These are phyloP conservation scores for Ommatoiulus sabulosus DNA, from an alignment of 2,888 invertebrate species.

Conservation along the genomic window DNA sequence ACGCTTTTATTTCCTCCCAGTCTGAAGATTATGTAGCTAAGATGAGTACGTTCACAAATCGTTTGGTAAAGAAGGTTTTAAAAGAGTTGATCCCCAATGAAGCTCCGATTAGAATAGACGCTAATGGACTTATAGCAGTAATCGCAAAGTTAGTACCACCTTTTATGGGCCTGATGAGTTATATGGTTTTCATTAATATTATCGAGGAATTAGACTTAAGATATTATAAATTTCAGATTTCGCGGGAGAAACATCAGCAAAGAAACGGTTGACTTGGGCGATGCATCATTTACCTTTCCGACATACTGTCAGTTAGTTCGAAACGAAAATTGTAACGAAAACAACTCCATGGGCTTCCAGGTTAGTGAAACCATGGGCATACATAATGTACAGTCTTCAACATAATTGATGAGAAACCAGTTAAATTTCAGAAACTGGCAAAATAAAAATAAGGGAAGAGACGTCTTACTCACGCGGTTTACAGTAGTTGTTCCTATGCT, in stretches of 20 bases:
- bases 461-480: no score
- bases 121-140: conserved; percentile 45
- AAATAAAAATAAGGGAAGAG: no score
- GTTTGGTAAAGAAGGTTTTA: conserved; percentile 32
- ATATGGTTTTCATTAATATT: not conserved
- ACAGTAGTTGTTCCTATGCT: no score
- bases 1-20: not conserved
- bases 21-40: not conserved
- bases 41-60: not conserved
- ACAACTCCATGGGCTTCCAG: conserved; percentile 10
- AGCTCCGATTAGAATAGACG: conserved; percentile 38
- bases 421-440: no score
- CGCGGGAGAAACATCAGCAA: conserved; percentile 47
- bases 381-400: no score
- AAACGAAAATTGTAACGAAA: conserved; percentile 32
- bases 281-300: conserved; percentile 52
- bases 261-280: conserved; percentile 44
- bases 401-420: no score
- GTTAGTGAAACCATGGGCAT: not conserved
- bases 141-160: conserved; percentile 52
- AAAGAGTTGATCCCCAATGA: conserved; percentile 45
- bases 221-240: conserved; percentile 39
- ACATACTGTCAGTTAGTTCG: conserved; percentile 7
- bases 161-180: not conserved
- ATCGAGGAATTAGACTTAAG: not conserved